A percentile compares a stretch with the other conserved stretches of the same genome.
These are phyloP conservation scores for Bergia sp. DNA, from an alignment of 92 coral and sea anemone genomes.

Conservation along the genomic window DNA sequence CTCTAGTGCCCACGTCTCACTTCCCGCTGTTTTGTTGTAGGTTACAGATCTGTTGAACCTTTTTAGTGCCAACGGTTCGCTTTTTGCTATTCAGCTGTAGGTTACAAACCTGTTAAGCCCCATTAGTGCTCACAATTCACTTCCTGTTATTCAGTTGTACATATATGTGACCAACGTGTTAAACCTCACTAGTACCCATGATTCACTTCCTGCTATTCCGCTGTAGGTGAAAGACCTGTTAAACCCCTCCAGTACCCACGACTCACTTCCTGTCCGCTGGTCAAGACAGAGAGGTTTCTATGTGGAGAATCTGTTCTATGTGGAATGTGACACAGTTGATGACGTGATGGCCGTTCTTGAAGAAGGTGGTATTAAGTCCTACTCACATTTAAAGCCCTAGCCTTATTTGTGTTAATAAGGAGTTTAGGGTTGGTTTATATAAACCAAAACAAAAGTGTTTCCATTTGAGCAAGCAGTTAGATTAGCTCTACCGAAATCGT, in stretches of 20 bases:
- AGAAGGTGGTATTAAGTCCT: conserved; percentile 72
- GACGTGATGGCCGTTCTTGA: conserved; percentile 95
- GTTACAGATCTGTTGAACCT: too few relatives aligned
- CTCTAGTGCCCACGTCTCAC: too few relatives aligned
- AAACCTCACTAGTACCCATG: conserved; percentile 91
- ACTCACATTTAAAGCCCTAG: background rate
- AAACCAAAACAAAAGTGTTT: too few relatives aligned
- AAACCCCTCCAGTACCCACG: conserved; percentile 93
- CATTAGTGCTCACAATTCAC: background rate
- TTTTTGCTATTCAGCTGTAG: too few relatives aligned
- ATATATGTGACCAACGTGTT: background rate
- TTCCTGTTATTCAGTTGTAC: too few relatives aligned
- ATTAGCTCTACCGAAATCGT: background rate
- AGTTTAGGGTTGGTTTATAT: too few relatives aligned
- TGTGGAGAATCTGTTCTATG: conserved; percentile 93
- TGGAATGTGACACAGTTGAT: conserved; percentile 90
- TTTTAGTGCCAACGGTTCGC: too few relatives aligned
- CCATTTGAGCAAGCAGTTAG: too few relatives aligned
- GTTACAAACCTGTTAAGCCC: too few relatives aligned
- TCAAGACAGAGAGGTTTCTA: conserved; percentile 94
- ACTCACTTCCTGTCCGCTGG: conserved; percentile 97
- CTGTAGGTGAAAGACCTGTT: conserved; percentile 88
- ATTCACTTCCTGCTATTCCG: conserved; percentile 50
- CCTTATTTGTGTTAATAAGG: too few relatives aligned
- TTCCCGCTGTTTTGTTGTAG: too few relatives aligned